Evolutionary conservation across 2,888 invertebrate genomes (phyloP), one percentile per base, ranked within the genome.

Genomic region (Sycophila texana): DNA sequence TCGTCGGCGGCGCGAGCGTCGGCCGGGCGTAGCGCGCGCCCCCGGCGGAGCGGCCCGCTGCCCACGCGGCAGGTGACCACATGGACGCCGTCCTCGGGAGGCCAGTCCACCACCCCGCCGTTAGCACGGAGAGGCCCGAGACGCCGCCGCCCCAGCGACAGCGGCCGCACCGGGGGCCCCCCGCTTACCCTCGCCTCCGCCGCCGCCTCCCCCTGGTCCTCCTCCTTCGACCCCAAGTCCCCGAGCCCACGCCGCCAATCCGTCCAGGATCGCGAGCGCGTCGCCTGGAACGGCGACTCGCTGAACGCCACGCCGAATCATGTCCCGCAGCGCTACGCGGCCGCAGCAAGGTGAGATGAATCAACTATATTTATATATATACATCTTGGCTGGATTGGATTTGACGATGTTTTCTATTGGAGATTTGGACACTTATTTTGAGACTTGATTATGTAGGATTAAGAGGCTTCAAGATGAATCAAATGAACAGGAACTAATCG

Each of bases 321-420:
- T 90, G 90, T 89, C 90, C 80, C 89, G 89, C 84, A 89, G 87
- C 84, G 88, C 90, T 80, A 89, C 90, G 77, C 87, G 87, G 82
- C 90, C 90, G 71, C 87, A 87, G 85, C 87, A 88, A 87, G 90
- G 90, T 90, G 80, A 87, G 87, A 1, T 39, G 7, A 39, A 26
- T 26, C 26, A 26, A 82, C 14, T 39, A 0, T 63, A 53, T 4
- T n/a, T 55, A 51, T 63, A 53, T 4, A 16, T 55, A 51, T 66
- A 1, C 7, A 1, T 51, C n/a, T 53, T 53, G 51, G 3, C 26
- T n/a, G 5, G 7, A 39, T 14, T 51, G 22, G 53, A 49, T 53
- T 67, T n/a, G 67, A 67, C 20, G 65, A 47, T 70, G 18, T 30
- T 39, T 39, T 55, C 7, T 10, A 39, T 39, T 39, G 39, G 39